These are phyloP conservation scores for Acronicta leporina DNA, from an alignment of 2,888 invertebrate genomes.

Conservation along the genomic window DNA sequence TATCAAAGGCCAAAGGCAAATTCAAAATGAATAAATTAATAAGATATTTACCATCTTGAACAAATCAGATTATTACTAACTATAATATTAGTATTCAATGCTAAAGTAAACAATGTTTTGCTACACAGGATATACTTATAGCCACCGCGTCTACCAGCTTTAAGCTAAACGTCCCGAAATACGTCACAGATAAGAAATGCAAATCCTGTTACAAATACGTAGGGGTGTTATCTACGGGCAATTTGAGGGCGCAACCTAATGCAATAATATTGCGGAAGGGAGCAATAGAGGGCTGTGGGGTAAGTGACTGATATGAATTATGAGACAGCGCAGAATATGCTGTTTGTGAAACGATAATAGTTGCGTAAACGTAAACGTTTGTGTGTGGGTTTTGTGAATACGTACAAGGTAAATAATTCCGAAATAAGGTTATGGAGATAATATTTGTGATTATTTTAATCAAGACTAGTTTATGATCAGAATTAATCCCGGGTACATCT, in stretches of 20 bases:
- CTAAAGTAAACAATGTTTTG: neutral
- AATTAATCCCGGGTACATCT: no score
- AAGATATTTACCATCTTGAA: no score
- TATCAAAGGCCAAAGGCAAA: no score
- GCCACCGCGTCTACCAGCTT: slow-evolving; percentile 18
- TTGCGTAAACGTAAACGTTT: neutral
- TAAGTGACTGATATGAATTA: slow-evolving; percentile 61
- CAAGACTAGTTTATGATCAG: no score
- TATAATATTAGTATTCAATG: no score
- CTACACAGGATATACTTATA: neutral
- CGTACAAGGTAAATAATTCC: neutral
- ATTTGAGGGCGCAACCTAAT: slow-evolving; percentile 69
- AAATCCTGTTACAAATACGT: slow-evolving; percentile 69
- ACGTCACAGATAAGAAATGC: slow-evolving; percentile 69
- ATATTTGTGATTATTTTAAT: no score
- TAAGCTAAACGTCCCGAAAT: slow-evolving; percentile 59
- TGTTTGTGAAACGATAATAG: slow-evolving; percentile 25
- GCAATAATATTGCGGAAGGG: slow-evolving; percentile 71
- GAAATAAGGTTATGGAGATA: neutral
- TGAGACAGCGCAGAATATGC: slow-evolving; percentile 41
- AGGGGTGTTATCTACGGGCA: slow-evolving; percentile 68
- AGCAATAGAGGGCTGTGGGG: slow-evolving; percentile 61
- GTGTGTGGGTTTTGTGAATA: neutral
- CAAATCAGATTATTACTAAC: no score
- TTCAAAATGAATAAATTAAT: no score